Conservation (phyloP, 2,113 vertebrate species). For the Xiphorhynchus elegans region DNA sequence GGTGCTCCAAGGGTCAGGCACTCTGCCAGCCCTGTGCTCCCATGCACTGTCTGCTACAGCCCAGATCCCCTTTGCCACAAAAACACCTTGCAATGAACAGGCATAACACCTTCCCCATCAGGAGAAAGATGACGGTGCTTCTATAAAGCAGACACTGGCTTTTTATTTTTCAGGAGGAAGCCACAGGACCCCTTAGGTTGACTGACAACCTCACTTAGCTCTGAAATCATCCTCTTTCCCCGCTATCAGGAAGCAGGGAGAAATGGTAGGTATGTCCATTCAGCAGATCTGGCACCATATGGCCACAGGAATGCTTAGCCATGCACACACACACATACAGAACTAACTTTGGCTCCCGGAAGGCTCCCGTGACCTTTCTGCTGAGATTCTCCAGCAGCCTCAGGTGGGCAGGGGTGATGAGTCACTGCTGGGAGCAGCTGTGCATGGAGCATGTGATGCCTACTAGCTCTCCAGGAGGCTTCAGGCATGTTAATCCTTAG, state of each 20-base stretch:
- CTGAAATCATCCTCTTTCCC: background rate
- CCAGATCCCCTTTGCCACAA: background rate
- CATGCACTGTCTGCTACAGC: background rate
- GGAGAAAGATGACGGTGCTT: fast-evolving
- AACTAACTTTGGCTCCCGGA: background rate
- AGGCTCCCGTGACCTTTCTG: background rate
- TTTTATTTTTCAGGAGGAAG: background rate
- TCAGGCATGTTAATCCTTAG: background rate
- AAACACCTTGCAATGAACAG: background rate
- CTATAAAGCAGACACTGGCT: background rate
- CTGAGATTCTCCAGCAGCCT: background rate
- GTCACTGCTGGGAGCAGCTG: background rate
- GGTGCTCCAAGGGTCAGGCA: background rate
- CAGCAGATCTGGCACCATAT: constrained; percentile 7
- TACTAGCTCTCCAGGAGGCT: background rate
- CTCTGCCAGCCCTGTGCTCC: background rate
- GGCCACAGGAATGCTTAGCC: background rate
- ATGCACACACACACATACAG: background rate
- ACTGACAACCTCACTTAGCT: background rate
- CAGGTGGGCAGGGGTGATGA: constrained; percentile 48
- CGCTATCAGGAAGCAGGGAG: background rate
- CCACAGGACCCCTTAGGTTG: background rate
- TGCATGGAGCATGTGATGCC: background rate
- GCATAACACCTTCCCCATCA: background rate
- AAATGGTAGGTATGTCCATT: background rate